Evolutionary conservation across 2,888 invertebrate species (phyloP), one percentile per base, ranked within the genome.

Genomic region (Pseudeuparius sepicola): DNA sequence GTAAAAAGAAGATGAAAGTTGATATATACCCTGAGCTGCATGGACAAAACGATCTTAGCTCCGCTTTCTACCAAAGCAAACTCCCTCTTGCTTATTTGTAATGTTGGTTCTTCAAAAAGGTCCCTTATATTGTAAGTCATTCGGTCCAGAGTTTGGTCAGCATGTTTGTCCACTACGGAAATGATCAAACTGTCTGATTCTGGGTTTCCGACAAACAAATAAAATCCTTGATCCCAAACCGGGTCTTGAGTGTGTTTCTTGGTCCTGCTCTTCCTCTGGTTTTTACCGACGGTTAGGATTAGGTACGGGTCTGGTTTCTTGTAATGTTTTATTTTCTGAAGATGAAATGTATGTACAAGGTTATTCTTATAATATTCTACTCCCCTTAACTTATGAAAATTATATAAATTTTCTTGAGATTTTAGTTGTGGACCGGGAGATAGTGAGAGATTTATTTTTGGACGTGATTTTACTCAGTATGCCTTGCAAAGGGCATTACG

Each of bases 201-300:
- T 0, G 93, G 92, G 64, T 93, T 86, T 48, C 76, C 73, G 3
- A 94, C 82, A 23, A 94, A 71, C 66, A 92, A 88, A 2, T 86
- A 80, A 60, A 92, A 88, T 7, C 89, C 89, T 56, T 89, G 84
- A 62, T 94, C 92, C 76, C 84, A 96, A 28, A 87, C 78, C 1
- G 94, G 94, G 53, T 86, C 80, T 47, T 78, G 81, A 1, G 86
- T 88, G 46, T 87, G 73, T 65, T 77, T 70, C 49, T 77, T 75
- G 14, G 78, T 76, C 10, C 67, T 68, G 0, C 80, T 78, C 56
- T 77, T 77, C 52, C 78, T 73, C 0, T 50, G 75, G 50, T 75
- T 75, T 52, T 78, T 79, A 35, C 87, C 87, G 4, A 92, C 70
- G 4, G 75, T 76, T 45, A 90, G 68, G 4, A 75, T 71, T 10